Percentiles rank a stretch among this genome's conserved stretches.
phyloP scores from a whole-genome alignment of 2,888 invertebrate species.

The Tachina grossa region DNA sequence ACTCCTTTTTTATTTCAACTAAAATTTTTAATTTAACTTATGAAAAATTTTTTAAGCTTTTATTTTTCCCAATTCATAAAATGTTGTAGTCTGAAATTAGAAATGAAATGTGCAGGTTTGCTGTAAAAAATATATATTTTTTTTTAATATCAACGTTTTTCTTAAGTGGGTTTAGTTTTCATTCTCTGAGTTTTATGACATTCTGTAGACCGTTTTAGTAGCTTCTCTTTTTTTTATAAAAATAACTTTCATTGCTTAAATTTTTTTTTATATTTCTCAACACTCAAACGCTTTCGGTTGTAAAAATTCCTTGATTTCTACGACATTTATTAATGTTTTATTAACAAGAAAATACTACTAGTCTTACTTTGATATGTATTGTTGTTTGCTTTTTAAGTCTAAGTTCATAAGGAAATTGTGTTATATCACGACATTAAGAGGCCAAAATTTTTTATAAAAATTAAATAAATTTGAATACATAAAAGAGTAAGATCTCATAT shows the following conservation, averaged over 20 bases:
- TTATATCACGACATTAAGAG: conserved; percentile 69
- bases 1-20: conserved; percentile 65
- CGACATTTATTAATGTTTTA: neutral
- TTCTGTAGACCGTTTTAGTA: conserved; percentile 19
- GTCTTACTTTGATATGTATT: conserved; percentile 63
- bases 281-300: conserved; percentile 3
- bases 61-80: conserved; percentile 18
- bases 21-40: conserved; percentile 63
- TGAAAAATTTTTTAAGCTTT: conserved; percentile 1
- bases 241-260: conserved; percentile 53
- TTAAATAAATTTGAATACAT: neutral
- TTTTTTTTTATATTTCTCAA: conserved; percentile 19
- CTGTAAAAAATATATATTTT: conserved; percentile 32
- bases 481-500: conserved; percentile 23
- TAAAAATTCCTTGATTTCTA: neutral
- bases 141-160: conserved; percentile 39
- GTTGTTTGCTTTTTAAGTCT: conserved; percentile 49
- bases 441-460: conserved; percentile 7
- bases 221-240: conserved; percentile 59
- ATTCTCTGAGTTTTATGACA: conserved; percentile 49
- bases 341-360: neutral
- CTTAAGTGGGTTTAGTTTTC: conserved; percentile 48
- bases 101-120: conserved; percentile 49
- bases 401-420: conserved; percentile 42
- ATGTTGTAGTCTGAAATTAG: conserved; percentile 5